Evolutionary conservation across 2,797 vertebrate genomes (phyloP).

Genomic region (Sebastes trivittatus): DNA sequence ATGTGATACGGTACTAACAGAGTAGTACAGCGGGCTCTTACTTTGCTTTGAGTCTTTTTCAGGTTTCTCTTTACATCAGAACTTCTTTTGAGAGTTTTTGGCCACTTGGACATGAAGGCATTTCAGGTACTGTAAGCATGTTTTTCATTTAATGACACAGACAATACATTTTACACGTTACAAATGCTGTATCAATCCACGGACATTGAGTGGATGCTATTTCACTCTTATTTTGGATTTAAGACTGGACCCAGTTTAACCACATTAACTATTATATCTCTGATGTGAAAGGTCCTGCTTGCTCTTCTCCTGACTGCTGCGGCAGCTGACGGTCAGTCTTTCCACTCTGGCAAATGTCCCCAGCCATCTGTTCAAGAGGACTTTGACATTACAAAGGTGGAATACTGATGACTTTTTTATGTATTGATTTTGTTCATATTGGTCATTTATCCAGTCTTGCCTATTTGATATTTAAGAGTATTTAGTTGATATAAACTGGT

Average conservation of each 20-base stretch:
- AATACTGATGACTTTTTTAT: not conserved
- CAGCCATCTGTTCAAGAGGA: constrained; percentile 36
- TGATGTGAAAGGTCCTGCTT: constrained; percentile 34
- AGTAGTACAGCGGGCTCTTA: not conserved
- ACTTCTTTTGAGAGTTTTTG: not conserved
- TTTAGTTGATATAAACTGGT: not conserved
- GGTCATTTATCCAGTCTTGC: not conserved
- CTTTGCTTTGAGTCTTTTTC: not conserved
- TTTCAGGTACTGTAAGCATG: constrained; percentile 23
- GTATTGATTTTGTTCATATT: not conserved
- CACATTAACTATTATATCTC: not conserved
- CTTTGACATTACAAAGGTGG: constrained; percentile 50
- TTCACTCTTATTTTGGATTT: not conserved
- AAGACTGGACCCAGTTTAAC: not conserved
- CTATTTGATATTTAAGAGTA: not conserved
- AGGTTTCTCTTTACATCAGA: not conserved
- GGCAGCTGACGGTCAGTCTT: constrained; percentile 25
- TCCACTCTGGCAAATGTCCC: constrained; percentile 32
- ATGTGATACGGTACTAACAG: too few species aligned
- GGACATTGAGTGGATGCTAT: not conserved
- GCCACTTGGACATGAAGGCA: constrained; percentile 3
- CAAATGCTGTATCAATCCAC: not conserved
- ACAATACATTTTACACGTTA: too few species aligned
- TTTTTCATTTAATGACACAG: not conserved
- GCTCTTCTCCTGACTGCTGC: constrained; percentile 11